Evolutionary conservation across 2,888 invertebrate species (phyloP), one percentile per base, ranked within the genome.

Genomic region (Ochropacha duplaris): DNA sequence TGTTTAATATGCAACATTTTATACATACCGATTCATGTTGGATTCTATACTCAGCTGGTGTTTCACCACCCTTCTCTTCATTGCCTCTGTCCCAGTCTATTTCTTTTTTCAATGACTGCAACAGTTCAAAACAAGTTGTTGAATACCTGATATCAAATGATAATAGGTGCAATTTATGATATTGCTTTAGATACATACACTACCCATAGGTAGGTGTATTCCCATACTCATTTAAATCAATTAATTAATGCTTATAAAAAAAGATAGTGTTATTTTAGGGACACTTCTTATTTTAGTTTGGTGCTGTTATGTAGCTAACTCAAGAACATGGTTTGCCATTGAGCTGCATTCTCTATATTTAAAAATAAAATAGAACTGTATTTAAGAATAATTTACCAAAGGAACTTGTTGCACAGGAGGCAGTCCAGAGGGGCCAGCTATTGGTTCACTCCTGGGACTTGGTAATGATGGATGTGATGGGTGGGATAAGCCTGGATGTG

Each of bases 321-420:
- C n/a, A n/a, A n/a, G n/a, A n/a, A n/a, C n/a, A n/a, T n/a, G n/a
- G n/a, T n/a, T n/a, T n/a, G n/a, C n/a, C n/a, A n/a, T n/a, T n/a
- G n/a, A n/a, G n/a, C n/a, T n/a, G n/a, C n/a, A n/a, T n/a, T n/a
- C n/a, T n/a, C n/a, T 26, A 1, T 28, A 28, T 28, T 28, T 28
- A 28, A 9, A 28, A 28, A 2, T 49, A 19, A 44, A 16, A 22
- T 39, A 22, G 6, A 54, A 19, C 44, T n/a, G n/a, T n/a, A 36
- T 54, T 49, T 22, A 28, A 31, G 44, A 39, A 22, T 16, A 54
- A 56, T 74, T 94, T 90, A 97, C 97, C 94, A 97, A 94, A 84
- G 97, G 97, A 87, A 96, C 97, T 94, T 97, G 96, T 90, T 97
- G 97, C 75, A 97, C 96, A 60, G 97, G 97, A 59, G 96, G 96